A percentile compares a stretch with the other conserved stretches of the same genome.
Evolutionary conservation across 53 echinoderm and acorn worm species (phyloP).

Genomic region (Temnopleurus reevesii): DNA sequence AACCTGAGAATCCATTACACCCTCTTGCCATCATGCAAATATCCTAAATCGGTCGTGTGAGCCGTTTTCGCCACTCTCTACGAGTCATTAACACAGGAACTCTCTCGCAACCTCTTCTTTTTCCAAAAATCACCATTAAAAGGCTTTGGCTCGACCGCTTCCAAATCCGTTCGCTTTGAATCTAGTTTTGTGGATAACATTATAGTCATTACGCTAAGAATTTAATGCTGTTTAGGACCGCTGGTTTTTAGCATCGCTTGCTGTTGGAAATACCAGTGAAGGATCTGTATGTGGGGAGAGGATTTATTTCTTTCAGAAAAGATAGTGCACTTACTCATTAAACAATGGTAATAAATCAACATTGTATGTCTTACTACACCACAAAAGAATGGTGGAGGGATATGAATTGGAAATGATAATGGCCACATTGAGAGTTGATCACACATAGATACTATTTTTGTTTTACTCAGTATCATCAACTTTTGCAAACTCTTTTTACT

Average conservation of each 20-base stretch:
- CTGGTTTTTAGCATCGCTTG: neutral
- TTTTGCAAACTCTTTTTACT: too few relatives aligned
- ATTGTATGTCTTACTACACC: neutral
- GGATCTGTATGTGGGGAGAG: neutral
- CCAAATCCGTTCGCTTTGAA: neutral
- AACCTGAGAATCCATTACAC: conserved; percentile 30
- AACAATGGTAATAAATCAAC: neutral
- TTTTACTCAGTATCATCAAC: too few relatives aligned
- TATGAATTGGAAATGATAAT: too few relatives aligned
- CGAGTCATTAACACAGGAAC: conserved; percentile 16
- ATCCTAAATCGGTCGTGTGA: conserved; percentile 42
- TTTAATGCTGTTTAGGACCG: too few relatives aligned
- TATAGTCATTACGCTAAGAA: neutral
- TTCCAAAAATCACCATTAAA: conserved; percentile 18
- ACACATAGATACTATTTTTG: too few relatives aligned
- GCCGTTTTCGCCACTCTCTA: conserved; percentile 21
- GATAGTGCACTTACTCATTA: neutral
- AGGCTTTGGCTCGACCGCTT: conserved; percentile 13
- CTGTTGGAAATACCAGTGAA: neutral
- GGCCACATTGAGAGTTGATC: too few relatives aligned
- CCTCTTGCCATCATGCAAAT: neutral
- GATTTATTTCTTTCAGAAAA: neutral
- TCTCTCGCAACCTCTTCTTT: neutral
- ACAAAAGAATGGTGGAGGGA: neutral
- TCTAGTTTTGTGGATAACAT: neutral